Conservation (phyloP, 2,113 vertebrate genomes). For the Anarhynchus alexandrinus region DNA sequence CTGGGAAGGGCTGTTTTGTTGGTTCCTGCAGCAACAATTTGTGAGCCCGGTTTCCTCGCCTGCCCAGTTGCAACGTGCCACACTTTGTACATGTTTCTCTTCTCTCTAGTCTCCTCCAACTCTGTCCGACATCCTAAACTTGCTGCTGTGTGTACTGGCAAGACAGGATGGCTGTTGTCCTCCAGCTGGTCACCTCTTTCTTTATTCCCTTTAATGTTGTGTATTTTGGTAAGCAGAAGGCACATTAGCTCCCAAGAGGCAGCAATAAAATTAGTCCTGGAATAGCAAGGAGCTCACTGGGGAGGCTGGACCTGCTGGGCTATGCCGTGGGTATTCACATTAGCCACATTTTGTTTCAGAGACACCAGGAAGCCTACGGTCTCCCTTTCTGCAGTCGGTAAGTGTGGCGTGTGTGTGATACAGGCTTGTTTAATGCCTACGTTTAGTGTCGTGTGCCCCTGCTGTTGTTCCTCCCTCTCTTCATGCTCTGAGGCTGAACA, state of each 20-base stretch:
- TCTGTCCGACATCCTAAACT: background rate
- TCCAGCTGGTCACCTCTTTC: background rate
- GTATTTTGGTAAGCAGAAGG: background rate
- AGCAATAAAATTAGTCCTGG: background rate
- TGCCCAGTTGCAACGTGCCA: background rate
- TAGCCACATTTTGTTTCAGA: slow-evolving; percentile 71
- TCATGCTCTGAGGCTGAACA: accelerated
- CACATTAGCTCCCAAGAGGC: background rate
- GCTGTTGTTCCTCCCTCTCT: background rate
- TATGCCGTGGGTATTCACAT: background rate
- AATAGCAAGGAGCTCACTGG: background rate
- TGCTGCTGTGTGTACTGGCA: background rate
- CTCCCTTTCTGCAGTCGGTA: slow-evolving; percentile 92
- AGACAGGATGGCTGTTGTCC: background rate
- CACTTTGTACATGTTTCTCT: background rate
- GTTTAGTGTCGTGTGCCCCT: background rate
- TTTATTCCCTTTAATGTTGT: background rate
- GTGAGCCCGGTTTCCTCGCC: background rate
- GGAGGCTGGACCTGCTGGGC: background rate
- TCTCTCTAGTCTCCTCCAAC: background rate
- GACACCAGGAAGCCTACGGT: slow-evolving; percentile 92
- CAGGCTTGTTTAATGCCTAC: background rate
- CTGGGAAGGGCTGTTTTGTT: background rate
- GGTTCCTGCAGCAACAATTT: background rate
- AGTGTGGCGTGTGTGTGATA: slow-evolving; percentile 19